These are phyloP conservation scores for Enteromius paludinosus DNA, from an alignment of 2,797 vertebrate species.

Conservation along the genomic window DNA sequence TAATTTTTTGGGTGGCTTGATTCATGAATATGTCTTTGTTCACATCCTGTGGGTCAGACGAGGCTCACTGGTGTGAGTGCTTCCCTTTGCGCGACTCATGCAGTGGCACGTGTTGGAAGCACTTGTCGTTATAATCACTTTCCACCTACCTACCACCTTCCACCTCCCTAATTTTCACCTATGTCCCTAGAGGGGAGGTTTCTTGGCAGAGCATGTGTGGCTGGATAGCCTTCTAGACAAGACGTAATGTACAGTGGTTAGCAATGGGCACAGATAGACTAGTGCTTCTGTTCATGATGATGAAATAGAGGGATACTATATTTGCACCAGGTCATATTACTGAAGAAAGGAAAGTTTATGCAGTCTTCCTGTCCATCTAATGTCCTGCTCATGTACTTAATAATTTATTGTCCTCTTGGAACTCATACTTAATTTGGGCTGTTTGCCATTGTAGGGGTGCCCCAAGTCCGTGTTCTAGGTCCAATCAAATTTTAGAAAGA, in stretches of 20 bases:
- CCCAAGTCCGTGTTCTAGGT: conserved; percentile 22
- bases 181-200: conserved; percentile 20
- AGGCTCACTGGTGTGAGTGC: conserved; percentile 41
- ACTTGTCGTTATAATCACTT: conserved; percentile 4
- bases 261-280: conserved; percentile 19
- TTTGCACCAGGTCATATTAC: not conserved
- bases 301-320: conserved; percentile 16
- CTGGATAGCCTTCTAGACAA: conserved; percentile 21
- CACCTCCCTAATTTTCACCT: not conserved
- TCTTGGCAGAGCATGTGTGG: conserved; percentile 5
- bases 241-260: conserved; percentile 27
- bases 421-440: not conserved
- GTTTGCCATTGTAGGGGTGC: not conserved
- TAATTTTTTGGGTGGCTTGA: conserved; percentile 48
- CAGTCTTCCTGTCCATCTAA: not conserved
- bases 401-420: not conserved
- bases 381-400: not conserved
- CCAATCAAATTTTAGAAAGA: conserved; percentile 13
- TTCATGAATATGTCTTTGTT: conserved; percentile 47
- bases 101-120: conserved; percentile 51
- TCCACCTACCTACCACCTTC: not conserved
- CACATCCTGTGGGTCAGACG: conserved; percentile 47
- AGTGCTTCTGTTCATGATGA: conserved; percentile 22
- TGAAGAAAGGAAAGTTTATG: not conserved
- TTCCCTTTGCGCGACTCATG: conserved; percentile 42